Conservation (phyloP, 2,888 invertebrate genomes). For the Cryptus viduatorius region DNA sequence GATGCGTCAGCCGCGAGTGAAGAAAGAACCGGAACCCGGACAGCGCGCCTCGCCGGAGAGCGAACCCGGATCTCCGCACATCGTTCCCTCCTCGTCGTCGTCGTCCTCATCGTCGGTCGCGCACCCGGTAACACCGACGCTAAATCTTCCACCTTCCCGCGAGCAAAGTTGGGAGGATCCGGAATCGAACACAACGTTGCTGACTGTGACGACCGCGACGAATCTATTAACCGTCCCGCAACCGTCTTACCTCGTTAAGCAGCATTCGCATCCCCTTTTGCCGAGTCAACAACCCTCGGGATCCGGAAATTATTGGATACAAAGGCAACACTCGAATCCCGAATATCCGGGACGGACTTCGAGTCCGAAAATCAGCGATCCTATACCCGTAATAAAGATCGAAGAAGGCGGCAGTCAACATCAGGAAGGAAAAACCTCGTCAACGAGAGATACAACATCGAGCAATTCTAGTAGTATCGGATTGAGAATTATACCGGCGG, state of each 20-base stretch:
- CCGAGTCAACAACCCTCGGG: slow-evolving; percentile 86
- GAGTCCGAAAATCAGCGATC: slow-evolving; percentile 77
- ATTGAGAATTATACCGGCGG: slow-evolving; percentile 86
- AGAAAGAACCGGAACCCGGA: slow-evolving; percentile 87
- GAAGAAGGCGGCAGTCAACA: slow-evolving; percentile 72
- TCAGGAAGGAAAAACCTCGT: slow-evolving; percentile 39
- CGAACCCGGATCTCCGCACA: slow-evolving; percentile 81
- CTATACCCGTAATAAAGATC: slow-evolving; percentile 80
- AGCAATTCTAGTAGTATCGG: slow-evolving; percentile 74
- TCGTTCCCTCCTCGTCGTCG: slow-evolving; percentile 78
- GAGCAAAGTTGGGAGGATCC: slow-evolving; percentile 75
- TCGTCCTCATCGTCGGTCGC: slow-evolving; percentile 76
- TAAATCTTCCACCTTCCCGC: slow-evolving; percentile 76
- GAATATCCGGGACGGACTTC: slow-evolving; percentile 80
- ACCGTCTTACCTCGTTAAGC: slow-evolving; percentile 87
- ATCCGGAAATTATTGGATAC: slow-evolving; percentile 81
- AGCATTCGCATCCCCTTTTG: slow-evolving; percentile 89
- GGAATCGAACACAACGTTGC: slow-evolving; percentile 86
- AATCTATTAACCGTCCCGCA: slow-evolving; percentile 87
- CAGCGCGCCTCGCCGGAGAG: slow-evolving; percentile 83
- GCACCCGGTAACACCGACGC: slow-evolving; percentile 85
- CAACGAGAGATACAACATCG: slow-evolving; percentile 73
- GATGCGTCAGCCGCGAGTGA: slow-evolving; percentile 89
- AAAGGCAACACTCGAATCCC: slow-evolving; percentile 87
- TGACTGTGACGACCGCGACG: slow-evolving; percentile 85